Percentiles rank a stretch among this genome's conserved stretches.
Evolutionary conservation across 2,113 vertebrate species (phyloP).

Genomic region (Perca fluviatilis): DNA sequence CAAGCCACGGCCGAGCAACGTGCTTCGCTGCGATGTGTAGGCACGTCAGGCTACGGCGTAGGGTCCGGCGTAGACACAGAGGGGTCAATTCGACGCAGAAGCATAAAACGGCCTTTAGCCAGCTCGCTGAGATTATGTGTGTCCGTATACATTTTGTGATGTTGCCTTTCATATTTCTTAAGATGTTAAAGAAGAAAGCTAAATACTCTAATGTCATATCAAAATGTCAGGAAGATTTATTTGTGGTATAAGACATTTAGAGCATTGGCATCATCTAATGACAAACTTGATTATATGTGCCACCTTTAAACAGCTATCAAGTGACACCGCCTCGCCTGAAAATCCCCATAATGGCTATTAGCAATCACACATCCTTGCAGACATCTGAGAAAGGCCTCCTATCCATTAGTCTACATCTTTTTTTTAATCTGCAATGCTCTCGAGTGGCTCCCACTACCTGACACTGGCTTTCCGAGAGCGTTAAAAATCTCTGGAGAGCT

Average conservation of each 20-base stretch:
- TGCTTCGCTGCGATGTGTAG: no score
- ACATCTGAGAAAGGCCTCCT: constrained; percentile 67
- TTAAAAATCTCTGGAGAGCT: constrained; percentile 59
- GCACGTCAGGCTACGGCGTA: no score
- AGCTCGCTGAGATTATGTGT: constrained; percentile 9
- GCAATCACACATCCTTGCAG: constrained; percentile 40
- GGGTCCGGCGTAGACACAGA: no score
- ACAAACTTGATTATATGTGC: constrained; percentile 25
- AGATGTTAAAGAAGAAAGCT: neutral
- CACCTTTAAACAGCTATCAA: constrained; percentile 48
- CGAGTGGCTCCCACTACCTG: constrained; percentile 69
- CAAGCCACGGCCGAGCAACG: no score
- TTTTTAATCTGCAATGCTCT: constrained; percentile 65
- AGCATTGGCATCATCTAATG: neutral
- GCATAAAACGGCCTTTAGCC: neutral
- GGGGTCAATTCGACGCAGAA: no score
- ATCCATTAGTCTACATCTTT: constrained; percentile 62
- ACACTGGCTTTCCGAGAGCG: constrained; percentile 67
- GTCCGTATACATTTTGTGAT: constrained; percentile 4
- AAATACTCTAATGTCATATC: neutral
- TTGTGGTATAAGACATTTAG: constrained; percentile 21
- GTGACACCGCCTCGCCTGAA: constrained; percentile 29
- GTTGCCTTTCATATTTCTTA: neutral
- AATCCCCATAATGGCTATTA: constrained; percentile 50
- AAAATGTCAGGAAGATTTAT: constrained; percentile 30